These are phyloP conservation scores for Acridotheres tristis DNA, from an alignment of 2,797 vertebrate genomes.

Conservation along the genomic window DNA sequence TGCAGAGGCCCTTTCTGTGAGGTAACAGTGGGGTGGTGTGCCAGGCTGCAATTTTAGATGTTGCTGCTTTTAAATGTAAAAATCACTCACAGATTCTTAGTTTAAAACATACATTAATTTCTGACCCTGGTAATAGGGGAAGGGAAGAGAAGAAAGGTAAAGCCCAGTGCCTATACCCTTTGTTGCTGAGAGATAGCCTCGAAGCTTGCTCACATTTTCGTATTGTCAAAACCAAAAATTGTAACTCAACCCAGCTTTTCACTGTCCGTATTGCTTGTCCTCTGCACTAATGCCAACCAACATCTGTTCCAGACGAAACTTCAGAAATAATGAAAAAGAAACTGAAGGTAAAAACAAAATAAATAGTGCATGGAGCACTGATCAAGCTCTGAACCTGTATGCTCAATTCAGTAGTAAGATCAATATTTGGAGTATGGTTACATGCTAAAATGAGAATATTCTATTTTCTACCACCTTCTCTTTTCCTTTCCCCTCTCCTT, in stretches of 20 bases:
- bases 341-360: neutral
- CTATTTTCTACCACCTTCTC: neutral
- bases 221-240: neutral
- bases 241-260: neutral
- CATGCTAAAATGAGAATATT: neutral
- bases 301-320: slow-evolving; percentile 6
- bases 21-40: neutral
- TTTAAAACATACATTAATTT: neutral
- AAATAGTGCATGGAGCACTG: neutral
- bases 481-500: neutral
- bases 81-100: neutral
- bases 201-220: neutral
- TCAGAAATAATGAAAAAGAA: slow-evolving; percentile 11
- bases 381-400: neutral
- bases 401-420: neutral
- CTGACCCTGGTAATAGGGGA: neutral
- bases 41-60: neutral
- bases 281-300: neutral
- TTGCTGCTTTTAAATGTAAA: neutral
- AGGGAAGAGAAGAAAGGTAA: neutral
- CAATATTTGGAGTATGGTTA: neutral
- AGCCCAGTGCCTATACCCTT: neutral
- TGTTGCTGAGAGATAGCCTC: neutral
- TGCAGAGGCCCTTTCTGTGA: neutral
- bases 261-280: neutral